These are phyloP conservation scores for Sebastes reedi DNA, from an alignment of 2,797 vertebrate genomes.

Conservation along the genomic window DNA sequence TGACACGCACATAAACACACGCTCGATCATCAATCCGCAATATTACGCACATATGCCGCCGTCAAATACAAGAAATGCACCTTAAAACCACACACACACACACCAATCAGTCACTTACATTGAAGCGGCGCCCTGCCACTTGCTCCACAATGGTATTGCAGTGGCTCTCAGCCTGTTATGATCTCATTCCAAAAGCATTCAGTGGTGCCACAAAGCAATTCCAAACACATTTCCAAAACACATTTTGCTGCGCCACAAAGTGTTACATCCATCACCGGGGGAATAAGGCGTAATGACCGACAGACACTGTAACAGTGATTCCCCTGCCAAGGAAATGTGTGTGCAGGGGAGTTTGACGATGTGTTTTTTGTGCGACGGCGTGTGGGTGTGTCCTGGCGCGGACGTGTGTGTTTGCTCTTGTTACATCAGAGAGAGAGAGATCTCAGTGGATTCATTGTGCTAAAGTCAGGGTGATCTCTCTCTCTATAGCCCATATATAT, in stretches of 20 bases:
- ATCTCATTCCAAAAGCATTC: slow-evolving; percentile 79
- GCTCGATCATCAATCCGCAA: background rate
- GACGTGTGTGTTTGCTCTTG: background rate
- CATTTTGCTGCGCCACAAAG: slow-evolving; percentile 76
- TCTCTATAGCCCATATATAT: slow-evolving; percentile 45
- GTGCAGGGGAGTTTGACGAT: background rate
- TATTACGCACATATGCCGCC: slow-evolving; percentile 3
- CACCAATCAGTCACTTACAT: slow-evolving; percentile 63
- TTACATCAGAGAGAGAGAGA: slow-evolving; percentile 1
- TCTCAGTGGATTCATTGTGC: slow-evolving; percentile 31
- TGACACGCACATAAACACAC: background rate
- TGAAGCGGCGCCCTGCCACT: slow-evolving; percentile 64
- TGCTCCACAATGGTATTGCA: slow-evolving; percentile 74
- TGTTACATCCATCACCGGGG: slow-evolving; percentile 79
- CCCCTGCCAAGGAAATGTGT: slow-evolving; percentile 56
- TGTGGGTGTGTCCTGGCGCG: background rate
- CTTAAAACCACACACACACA: slow-evolving; percentile 13
- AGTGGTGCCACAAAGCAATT: slow-evolving; percentile 78
- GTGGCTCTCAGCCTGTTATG: slow-evolving; percentile 77
- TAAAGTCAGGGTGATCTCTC: slow-evolving; percentile 33
- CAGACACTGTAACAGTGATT: slow-evolving; percentile 72
- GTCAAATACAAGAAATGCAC: slow-evolving; percentile 41
- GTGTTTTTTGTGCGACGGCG: background rate
- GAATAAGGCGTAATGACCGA: slow-evolving; percentile 78
- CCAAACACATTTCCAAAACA: slow-evolving; percentile 81